Conservation (phyloP, 2,113 vertebrate species). For the Columba livia region DNA sequence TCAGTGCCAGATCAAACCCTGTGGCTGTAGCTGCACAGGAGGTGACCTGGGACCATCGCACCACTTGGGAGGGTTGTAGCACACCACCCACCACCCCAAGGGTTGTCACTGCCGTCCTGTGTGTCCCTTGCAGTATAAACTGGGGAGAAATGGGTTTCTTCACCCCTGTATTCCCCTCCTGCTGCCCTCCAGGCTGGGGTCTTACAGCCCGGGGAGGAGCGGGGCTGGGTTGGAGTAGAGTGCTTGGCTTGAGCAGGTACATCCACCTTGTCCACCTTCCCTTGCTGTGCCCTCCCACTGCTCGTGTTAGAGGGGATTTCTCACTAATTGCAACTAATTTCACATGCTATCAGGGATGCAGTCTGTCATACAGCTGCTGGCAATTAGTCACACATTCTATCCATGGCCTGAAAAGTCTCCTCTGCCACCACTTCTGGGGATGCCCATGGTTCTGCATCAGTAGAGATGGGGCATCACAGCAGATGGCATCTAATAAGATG, state of each 20-base stretch:
- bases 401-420: neutral
- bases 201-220: fast-evolving
- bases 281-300: neutral
- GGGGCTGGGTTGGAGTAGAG: fast-evolving
- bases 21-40: neutral
- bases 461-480: neutral
- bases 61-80: neutral
- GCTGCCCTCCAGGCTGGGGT: neutral
- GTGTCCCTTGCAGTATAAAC: neutral
- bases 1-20: no score
- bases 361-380: neutral
- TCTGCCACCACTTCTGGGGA: neutral
- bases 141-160: neutral
- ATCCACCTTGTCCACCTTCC: neutral
- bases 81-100: neutral
- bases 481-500: neutral
- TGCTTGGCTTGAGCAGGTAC: fast-evolving
- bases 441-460: fast-evolving
- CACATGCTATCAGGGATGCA: neutral
- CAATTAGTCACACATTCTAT: neutral
- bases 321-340: neutral
- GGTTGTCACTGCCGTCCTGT: fast-evolving
- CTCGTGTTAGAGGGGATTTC: neutral
- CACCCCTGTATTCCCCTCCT: neutral
- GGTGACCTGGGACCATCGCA: fast-evolving